Base-by-base conservation (phyloP, 2,888 invertebrate genomes). In the Hypolimnas misippus region DNA sequence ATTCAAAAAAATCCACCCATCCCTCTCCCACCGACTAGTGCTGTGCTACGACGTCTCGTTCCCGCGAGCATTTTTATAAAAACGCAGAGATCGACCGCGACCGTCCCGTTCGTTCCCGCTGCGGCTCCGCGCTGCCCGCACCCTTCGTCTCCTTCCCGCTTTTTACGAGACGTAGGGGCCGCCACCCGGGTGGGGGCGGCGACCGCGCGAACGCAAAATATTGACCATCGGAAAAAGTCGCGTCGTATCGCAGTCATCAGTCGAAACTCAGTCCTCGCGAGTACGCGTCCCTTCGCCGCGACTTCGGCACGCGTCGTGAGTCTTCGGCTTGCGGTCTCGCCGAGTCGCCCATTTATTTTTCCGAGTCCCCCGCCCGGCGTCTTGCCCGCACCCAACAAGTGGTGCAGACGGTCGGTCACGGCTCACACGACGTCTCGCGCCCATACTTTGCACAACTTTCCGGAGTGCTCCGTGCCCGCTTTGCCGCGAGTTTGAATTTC, bases 151-250 rank as follows among this genome's bases (percentile, higher is more conserved):
- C 92, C 89, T 91, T 92, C 89, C 86, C 92, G 85, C 92, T 92
- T 92, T 92, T 92, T 92, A 92, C 92, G 92, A 92, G 92, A 92
- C 92, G 89, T 81, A 87, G 92, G 89, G 90, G 88, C 88, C 87
- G 73, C 80, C 78, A 84, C 88, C 87, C 86, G 87, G 82, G 89
- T 86, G 90, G 75, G 89, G 89, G 91, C 88, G 90, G 89, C 87
- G 87, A 90, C 89, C 89, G 84, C 89, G 90, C 87, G 89, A 92
- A 92, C 92, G 90, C 92, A 89, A 92, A 92, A 92, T 92, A 92
- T 92, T 92, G 92, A 92, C 92, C 92, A 92, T 92, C 89, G 92
- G 92, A 92, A 92, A 92, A 92, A 92, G 91, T 91, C 91, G 89
- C 89, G 86, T 89, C 92, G 91, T 90, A 92, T 92, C 92, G 89